Conservation (phyloP, 2,888 invertebrate genomes). For the Punctoribates punctum region DNA sequence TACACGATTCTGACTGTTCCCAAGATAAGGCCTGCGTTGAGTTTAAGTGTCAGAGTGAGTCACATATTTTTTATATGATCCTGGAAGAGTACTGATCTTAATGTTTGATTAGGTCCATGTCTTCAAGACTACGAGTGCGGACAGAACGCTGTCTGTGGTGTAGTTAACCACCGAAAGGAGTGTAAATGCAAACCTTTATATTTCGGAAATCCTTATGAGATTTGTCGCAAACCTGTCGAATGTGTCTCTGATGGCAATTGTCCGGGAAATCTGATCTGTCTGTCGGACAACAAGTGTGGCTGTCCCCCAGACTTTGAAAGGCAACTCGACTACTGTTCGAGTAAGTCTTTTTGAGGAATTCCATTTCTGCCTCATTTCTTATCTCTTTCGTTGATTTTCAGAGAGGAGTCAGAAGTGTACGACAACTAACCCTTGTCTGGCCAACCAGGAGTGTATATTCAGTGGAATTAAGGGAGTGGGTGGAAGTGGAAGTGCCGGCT, state of each 20-base stretch:
- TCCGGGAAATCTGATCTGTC: constrained; percentile 49
- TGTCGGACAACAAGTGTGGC: constrained; percentile 49
- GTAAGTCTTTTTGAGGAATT: constrained; percentile 42
- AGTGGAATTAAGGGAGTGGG: too few species aligned
- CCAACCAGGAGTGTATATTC: constrained; percentile 77
- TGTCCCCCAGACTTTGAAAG: constrained; percentile 49
- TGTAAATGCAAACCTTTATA: constrained; percentile 81
- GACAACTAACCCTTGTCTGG: constrained; percentile 68
- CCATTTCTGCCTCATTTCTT: neutral
- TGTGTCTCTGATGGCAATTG: constrained; percentile 49
- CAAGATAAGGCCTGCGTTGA: constrained; percentile 77
- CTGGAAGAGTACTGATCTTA: too few species aligned
- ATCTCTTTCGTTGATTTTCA: neutral
- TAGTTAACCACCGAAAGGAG: constrained; percentile 73
- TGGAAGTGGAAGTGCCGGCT: constrained; percentile 76
- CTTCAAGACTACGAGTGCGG: constrained; percentile 57
- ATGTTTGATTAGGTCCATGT: constrained; percentile 66
- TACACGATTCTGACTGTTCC: constrained; percentile 81
- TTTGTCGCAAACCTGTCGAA: constrained; percentile 51
- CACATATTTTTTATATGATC: too few species aligned
- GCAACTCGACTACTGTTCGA: constrained; percentile 49
- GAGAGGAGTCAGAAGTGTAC: constrained; percentile 48
- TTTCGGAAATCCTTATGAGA: constrained; percentile 73
- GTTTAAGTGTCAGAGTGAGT: constrained; percentile 52
- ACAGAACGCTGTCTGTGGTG: constrained; percentile 53